Evolutionary conservation across 2,888 invertebrate species (phyloP).

Genomic region (Calameuta filiformis): DNA sequence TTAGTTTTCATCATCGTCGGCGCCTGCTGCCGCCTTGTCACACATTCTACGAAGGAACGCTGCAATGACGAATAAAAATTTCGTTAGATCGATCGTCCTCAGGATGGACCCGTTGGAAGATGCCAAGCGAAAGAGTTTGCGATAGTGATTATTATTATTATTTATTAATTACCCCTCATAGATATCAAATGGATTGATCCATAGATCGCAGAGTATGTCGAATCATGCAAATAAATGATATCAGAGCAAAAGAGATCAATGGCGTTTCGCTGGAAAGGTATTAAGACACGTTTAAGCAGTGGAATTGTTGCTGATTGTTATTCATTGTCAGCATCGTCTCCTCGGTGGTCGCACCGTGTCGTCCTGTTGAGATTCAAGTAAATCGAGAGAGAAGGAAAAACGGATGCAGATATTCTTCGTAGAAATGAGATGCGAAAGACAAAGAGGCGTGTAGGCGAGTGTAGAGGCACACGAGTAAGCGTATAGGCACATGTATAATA

Average conservation of each 20-base stretch:
- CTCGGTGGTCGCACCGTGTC: not conserved
- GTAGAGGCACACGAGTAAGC: not conserved
- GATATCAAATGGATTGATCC: constrained; percentile 6
- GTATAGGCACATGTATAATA: constrained; percentile 7
- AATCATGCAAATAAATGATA: not conserved
- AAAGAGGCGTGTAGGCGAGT: not conserved
- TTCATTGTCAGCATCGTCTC: not conserved
- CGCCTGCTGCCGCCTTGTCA: constrained; percentile 67
- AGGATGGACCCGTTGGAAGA: not conserved
- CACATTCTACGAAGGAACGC: constrained; percentile 88
- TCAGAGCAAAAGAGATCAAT: not conserved
- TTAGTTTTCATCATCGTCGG: constrained; percentile 25
- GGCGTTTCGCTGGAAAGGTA: not conserved
- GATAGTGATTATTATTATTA: not conserved
- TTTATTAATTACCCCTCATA: constrained; percentile 59
- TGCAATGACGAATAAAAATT: constrained; percentile 35
- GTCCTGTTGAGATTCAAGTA: not conserved
- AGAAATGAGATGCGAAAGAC: not conserved
- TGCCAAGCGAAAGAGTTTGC: not conserved
- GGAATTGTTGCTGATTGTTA: not conserved
- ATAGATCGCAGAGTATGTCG: not conserved
- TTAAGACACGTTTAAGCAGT: not conserved
- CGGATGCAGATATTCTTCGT: not conserved
- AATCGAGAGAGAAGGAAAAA: not conserved
- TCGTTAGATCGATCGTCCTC: not conserved